These are phyloP conservation scores for Columba guinea DNA, from an alignment of 2,797 vertebrate genomes.

Conservation along the genomic window DNA sequence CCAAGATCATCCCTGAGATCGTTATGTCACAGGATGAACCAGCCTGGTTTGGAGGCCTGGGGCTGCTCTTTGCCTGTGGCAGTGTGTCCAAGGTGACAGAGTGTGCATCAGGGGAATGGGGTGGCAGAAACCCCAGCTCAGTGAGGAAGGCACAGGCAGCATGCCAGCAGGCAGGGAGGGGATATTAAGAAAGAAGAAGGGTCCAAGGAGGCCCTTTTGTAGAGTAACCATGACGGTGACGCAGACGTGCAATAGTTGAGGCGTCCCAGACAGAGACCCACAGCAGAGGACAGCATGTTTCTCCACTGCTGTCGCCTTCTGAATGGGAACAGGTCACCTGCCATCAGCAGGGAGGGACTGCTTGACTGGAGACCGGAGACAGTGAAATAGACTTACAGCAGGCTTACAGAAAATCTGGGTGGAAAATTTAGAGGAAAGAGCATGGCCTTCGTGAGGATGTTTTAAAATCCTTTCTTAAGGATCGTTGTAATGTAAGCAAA, in stretches of 20 bases:
- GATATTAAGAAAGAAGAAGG: not conserved
- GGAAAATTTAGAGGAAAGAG: not conserved
- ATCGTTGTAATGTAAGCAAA: not conserved
- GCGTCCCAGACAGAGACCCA: fast-evolving
- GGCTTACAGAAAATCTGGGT: not conserved
- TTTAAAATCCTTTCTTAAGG: not conserved
- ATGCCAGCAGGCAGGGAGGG: not conserved
- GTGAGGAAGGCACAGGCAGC: not conserved
- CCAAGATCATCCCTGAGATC: not conserved
- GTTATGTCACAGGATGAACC: not conserved
- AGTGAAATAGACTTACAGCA: not conserved
- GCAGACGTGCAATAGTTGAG: not conserved
- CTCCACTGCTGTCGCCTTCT: not conserved
- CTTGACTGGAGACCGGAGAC: not conserved
- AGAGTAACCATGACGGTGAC: not conserved
- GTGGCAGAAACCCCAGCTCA: not conserved
- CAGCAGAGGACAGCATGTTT: not conserved
- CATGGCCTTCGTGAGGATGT: not conserved
- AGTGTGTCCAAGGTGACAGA: fast-evolving
- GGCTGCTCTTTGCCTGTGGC: not conserved
- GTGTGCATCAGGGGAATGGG: not conserved
- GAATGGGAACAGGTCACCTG: not conserved
- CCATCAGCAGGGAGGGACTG: not conserved
- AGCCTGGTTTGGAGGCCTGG: not conserved
- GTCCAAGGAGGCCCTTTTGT: not conserved